Evolutionary conservation across 2,888 invertebrate genomes (phyloP).

Genomic region (Lasioglossum marginatum): DNA sequence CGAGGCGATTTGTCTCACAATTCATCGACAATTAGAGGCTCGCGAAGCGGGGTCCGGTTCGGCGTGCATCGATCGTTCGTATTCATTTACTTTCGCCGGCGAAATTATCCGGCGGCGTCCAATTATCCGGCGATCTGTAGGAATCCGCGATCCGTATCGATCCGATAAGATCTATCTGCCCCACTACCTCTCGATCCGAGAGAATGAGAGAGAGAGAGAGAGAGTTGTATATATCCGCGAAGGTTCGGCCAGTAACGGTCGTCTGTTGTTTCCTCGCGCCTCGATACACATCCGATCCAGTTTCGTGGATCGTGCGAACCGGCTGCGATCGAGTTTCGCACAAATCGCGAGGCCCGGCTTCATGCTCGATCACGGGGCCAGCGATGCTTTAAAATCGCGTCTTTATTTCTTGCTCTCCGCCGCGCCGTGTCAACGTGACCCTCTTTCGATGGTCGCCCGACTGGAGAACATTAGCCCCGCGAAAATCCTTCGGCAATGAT

Average conservation of each 20-base stretch:
- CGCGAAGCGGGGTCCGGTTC: conserved; percentile 14
- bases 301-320: conserved; percentile 76
- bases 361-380: conserved; percentile 63
- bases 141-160: conserved; percentile 64
- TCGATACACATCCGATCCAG: conserved; percentile 73
- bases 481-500: neutral
- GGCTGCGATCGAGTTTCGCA: conserved; percentile 72
- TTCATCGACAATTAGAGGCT: conserved; percentile 19
- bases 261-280: conserved; percentile 60
- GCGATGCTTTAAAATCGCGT: conserved; percentile 42
- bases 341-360: conserved; percentile 67
- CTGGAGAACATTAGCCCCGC: neutral
- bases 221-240: conserved; percentile 17
- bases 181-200: neutral
- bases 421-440: neutral
- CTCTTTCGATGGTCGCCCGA: neutral
- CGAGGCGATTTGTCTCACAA: conserved; percentile 32
- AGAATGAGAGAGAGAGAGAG: neutral
- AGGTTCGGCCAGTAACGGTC: conserved; percentile 57
- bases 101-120: conserved; percentile 45
- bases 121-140: conserved; percentile 61
- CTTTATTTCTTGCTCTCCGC: conserved; percentile 21
- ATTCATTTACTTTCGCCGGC: conserved; percentile 57
- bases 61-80: conserved; percentile 31
- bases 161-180: conserved; percentile 54